phyloP scores from a whole-genome alignment of 2,797 vertebrate species.

The Pseudomugil gertrudae region DNA sequence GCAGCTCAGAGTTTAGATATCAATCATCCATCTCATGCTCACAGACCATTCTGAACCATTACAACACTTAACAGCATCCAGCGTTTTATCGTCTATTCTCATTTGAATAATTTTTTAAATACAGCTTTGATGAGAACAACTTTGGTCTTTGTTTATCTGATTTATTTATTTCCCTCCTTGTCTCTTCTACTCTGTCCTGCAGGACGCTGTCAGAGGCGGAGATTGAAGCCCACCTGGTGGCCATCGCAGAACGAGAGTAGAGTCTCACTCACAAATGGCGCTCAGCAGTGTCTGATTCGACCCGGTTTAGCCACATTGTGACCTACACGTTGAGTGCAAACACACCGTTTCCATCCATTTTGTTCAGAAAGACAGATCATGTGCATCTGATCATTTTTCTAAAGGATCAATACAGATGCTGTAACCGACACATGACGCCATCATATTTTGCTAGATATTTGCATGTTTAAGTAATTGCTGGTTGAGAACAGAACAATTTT shows the following conservation, averaged over 20 bases:
- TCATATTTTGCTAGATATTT: background rate
- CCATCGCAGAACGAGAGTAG: slow-evolving; percentile 84
- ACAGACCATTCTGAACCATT: too few species aligned
- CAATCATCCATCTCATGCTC: too few species aligned
- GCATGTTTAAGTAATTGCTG: background rate
- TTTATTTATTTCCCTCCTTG: background rate
- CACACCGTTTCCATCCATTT: background rate
- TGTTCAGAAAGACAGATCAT: slow-evolving; percentile 1
- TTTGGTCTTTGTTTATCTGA: background rate
- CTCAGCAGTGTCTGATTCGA: background rate
- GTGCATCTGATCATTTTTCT: slow-evolving; percentile 3
- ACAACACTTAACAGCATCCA: too few species aligned
- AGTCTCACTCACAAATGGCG: background rate
- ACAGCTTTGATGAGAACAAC: background rate
- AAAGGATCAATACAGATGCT: background rate
- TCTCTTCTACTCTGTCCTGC: background rate
- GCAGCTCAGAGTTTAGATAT: too few species aligned
- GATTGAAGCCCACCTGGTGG: slow-evolving; percentile 77
- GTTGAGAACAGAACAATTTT: slow-evolving; percentile 6
- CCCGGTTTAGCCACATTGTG: background rate
- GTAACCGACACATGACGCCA: background rate
- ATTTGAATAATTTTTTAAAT: background rate
- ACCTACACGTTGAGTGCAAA: background rate
- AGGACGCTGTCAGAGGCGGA: slow-evolving; percentile 78
- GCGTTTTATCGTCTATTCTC: too few species aligned